These are phyloP conservation scores for Spea bombifrons DNA, from an alignment of 2,113 vertebrate species.

Conservation along the genomic window DNA sequence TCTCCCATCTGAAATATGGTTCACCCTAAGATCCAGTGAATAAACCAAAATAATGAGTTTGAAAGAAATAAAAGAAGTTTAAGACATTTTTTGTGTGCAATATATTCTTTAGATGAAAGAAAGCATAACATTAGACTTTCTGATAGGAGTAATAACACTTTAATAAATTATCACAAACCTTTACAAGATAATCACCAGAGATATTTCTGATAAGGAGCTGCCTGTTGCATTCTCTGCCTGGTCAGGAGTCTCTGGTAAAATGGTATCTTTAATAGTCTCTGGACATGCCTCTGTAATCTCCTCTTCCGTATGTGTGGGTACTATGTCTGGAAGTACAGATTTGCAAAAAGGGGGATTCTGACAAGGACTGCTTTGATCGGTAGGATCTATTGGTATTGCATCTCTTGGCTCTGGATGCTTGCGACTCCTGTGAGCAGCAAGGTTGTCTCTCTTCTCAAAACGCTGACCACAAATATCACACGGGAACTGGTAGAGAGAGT, in stretches of 20 bases:
- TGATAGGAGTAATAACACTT: too few species aligned
- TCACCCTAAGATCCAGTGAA: too few species aligned
- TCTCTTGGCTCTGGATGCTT: constrained; percentile 62
- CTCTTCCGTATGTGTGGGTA: background rate
- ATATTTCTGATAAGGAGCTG: constrained; percentile 1
- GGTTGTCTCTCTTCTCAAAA: constrained; percentile 78
- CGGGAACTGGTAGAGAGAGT: constrained; percentile 67
- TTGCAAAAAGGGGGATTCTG: background rate
- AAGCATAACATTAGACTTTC: too few species aligned
- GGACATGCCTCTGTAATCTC: background rate
- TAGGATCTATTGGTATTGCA: background rate
- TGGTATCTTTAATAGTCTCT: background rate
- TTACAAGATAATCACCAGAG: constrained; percentile 35
- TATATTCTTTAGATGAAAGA: too few species aligned
- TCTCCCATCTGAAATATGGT: too few species aligned
- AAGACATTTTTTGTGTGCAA: too few species aligned
- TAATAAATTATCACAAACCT: background rate
- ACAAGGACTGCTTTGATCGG: background rate
- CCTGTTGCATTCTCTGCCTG: background rate
- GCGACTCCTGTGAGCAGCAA: constrained; percentile 73
- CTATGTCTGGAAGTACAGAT: background rate
- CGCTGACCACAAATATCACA: constrained; percentile 75
- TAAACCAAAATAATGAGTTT: too few species aligned
- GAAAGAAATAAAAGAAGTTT: too few species aligned
- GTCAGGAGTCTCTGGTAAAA: background rate